These are phyloP conservation scores for Cyrtodaria siliqua DNA, from an alignment of 2,888 invertebrate species.

Conservation along the genomic window DNA sequence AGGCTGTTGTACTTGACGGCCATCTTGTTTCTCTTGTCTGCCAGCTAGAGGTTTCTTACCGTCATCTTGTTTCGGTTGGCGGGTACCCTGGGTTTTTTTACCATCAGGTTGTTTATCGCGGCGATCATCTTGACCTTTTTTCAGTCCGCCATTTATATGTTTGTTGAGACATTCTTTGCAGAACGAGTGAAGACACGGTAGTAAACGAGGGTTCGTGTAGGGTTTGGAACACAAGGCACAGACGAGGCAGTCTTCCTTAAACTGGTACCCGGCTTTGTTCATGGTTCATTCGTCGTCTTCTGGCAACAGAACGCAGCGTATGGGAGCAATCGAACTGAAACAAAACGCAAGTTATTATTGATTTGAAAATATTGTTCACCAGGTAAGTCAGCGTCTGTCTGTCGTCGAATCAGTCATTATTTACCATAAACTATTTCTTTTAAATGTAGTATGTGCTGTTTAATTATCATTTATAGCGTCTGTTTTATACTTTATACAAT, in stretches of 20 bases:
- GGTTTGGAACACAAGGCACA: constrained; percentile 64
- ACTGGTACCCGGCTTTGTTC: constrained; percentile 28
- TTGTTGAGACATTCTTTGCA: constrained; percentile 60
- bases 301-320: too few species aligned
- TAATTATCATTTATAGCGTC: too few species aligned
- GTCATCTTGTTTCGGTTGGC: neutral
- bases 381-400: too few species aligned
- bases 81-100: neutral
- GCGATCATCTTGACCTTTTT: constrained; percentile 9
- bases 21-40: neutral
- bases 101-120: constrained; percentile 5
- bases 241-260: constrained; percentile 56
- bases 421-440: too few species aligned
- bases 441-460: too few species aligned
- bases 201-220: constrained; percentile 56
- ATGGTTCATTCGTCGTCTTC: neutral
- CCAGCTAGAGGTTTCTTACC: too few species aligned
- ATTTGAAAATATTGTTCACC: too few species aligned
- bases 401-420: too few species aligned
- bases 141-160: constrained; percentile 47
- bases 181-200: constrained; percentile 70
- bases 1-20: neutral
- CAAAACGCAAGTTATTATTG: too few species aligned
- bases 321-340: too few species aligned
- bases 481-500: too few species aligned